Conservation (phyloP, 1,140 invertebrate genomes). For the Diploscapter pachys region DNA sequence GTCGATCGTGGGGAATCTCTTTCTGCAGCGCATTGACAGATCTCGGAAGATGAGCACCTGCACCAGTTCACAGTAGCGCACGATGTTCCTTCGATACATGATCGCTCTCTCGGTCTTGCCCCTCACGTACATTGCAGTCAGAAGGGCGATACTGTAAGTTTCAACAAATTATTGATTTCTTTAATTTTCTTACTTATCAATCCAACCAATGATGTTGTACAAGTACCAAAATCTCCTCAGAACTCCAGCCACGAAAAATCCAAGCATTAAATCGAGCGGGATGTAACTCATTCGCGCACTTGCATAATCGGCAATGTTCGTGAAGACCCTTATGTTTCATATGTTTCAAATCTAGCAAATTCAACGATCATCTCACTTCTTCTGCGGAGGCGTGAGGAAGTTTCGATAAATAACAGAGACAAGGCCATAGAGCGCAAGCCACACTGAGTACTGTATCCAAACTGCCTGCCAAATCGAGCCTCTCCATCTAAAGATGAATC, state of each 20-base stretch:
- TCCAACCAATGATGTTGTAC: slow-evolving; percentile 34
- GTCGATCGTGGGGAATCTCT: slow-evolving; percentile 34
- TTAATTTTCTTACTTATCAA: slow-evolving; percentile 27
- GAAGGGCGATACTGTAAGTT: slow-evolving; percentile 28
- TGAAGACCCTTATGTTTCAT: slow-evolving; percentile 13
- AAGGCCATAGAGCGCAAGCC: slow-evolving; percentile 21
- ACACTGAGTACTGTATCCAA: slow-evolving; percentile 32
- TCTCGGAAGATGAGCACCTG: slow-evolving; percentile 35
- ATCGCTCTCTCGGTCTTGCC: slow-evolving; percentile 18
- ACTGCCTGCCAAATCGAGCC: slow-evolving; percentile 30
- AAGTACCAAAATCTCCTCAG: slow-evolving; percentile 29
- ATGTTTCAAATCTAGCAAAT: not conserved
- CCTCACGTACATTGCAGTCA: slow-evolving; percentile 25
- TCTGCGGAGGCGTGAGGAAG: slow-evolving; percentile 14
- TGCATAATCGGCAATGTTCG: slow-evolving; percentile 10
- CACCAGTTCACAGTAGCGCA: slow-evolving; percentile 24
- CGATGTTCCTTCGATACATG: slow-evolving; percentile 23
- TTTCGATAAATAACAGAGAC: slow-evolving; percentile 27
- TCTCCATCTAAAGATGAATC: slow-evolving; percentile 18
- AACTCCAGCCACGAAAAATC: slow-evolving; percentile 35
- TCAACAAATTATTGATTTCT: not conserved
- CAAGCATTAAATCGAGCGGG: slow-evolving; percentile 33
- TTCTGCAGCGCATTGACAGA: slow-evolving; percentile 29
- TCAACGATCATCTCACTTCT: slow-evolving; percentile 4
- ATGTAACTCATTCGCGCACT: slow-evolving; percentile 22